Evolutionary conservation across 2,113 vertebrate species (phyloP), one percentile per base, ranked within the genome.

Genomic region (Pedionomus torquatus): DNA sequence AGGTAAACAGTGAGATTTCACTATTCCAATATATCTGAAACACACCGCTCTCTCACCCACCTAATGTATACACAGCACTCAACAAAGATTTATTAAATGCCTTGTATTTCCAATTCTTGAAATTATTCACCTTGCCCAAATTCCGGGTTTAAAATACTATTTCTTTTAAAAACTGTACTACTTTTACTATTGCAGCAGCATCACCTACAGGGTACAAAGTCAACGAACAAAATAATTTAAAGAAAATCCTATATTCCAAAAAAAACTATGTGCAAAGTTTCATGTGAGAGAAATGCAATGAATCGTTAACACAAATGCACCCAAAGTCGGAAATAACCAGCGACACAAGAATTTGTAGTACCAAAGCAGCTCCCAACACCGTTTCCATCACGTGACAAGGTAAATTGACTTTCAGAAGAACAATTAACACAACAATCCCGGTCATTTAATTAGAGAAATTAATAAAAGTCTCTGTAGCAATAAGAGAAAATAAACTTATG

Each of bases 221-320:
- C 26, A 78, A 89, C 12, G 33, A 80, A 82, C 21, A 52, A 78
- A 84, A 61, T 31, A 28, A 52, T 60, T 51, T 11, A 48, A 37
- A 85, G 37, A 46, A 90, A 96, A 70, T 24, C 1, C 19, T 55
- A 5, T 11, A 78, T 35, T 63, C 30, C 35, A 83, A 87, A 85
- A 49, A 49, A 57, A 94, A 52, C 21, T 41, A 44, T 5, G 43
- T 2, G 12, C 10, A 24, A 86, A 83, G 30, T 80, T 85, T 60
- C 52, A 70, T 13, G 30, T 63, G 30, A 28, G 58, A 81, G 65
- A 89, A 96, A 87, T 78, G 58, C 52, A 63, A 51, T 71, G 69
- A 93, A 92, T 88, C 54, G 81, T 57, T 89, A n/a, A n/a, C 81
- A 96, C 37, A 78, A 94, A 92, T 43, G 46, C 35, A 88, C 63